Percentiles rank a stretch among this genome's conserved stretches.
phyloP scores from a whole-genome alignment of 2,888 invertebrate genomes.

The Mesochorus sp. region DNA sequence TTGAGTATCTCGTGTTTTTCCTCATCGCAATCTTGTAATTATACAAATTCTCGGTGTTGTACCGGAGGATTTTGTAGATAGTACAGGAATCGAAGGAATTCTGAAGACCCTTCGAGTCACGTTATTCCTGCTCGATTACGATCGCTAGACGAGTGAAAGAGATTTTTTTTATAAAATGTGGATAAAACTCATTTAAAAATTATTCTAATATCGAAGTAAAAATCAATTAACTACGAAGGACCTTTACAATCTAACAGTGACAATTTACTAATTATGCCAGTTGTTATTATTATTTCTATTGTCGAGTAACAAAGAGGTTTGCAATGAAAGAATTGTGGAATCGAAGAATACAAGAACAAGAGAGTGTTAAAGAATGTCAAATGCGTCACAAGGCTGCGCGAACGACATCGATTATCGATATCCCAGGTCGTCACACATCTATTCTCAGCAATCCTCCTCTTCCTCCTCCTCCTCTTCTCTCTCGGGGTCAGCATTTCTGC shows the following conservation, averaged over 20 bases:
- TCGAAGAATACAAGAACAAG: conserved; percentile 7
- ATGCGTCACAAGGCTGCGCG: conserved; percentile 36
- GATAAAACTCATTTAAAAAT: too few species aligned
- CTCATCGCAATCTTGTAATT: conserved; percentile 29
- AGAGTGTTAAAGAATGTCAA: conserved; percentile 40
- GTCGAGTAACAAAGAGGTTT: background rate
- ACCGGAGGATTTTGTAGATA: background rate
- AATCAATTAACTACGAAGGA: too few species aligned
- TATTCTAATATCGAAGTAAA: too few species aligned
- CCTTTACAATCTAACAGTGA: background rate
- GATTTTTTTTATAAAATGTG: too few species aligned
- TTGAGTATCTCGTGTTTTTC: background rate
- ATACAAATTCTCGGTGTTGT: conserved; percentile 30
- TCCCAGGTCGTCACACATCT: conserved; percentile 29
- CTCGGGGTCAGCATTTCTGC: conserved; percentile 31
- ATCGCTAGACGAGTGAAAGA: too few species aligned
- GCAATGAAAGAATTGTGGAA: conserved; percentile 13
- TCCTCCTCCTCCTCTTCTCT: background rate
- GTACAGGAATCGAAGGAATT: conserved; percentile 6
- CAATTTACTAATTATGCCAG: background rate
- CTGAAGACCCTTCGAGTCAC: background rate
- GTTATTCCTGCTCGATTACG: background rate
- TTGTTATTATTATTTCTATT: background rate
- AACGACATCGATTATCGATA: conserved; percentile 57
- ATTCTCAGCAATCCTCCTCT: conserved; percentile 26